Evolutionary conservation across 2,797 vertebrate species (phyloP), one percentile per base, ranked within the genome.

Genomic region (Acrossocheilus wenchowensis): DNA sequence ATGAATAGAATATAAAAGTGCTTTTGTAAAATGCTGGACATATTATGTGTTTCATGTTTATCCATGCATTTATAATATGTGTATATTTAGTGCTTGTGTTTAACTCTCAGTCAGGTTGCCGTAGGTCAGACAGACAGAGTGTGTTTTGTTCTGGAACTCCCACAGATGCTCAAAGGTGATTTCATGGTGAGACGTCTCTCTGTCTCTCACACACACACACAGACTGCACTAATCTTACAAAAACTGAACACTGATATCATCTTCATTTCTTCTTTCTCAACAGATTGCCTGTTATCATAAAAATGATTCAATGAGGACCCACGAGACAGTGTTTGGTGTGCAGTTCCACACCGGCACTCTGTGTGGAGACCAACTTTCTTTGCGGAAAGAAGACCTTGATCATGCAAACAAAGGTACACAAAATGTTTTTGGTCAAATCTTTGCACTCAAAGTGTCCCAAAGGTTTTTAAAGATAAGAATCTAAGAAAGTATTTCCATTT

Each of bases 271-370:
- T 78, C 34, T 81, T 83, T 45, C 23, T 62, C 48, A 73, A 48
- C 19, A 99, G 98, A 93, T 99, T 79, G 97, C 97, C 50, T 98
- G 97, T 91, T 99, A 98, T 48, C 94, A 97, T 87, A 97, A 96
- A 92, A 95, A 95, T 88, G 93, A 92, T 82, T 89, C 64, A 5
- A 92, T 93, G 0, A 90, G 92, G 86, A 96, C 94, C 50, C 95
- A 96, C 0, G 96, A 97, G 64, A 92, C 95, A 15, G 80, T 98
- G 89, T 98, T 98, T 93, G 95, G 96, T 17, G 93, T 98, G 86
- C 98, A 99, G 94, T 97, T 98, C 88, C 97, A 98, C 86, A 97
- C 96, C 0, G 97, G 97, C 39, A 92, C 97, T 0, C 88, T 97
- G 39, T 94, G 94, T 45, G 94, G 94, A 81, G 94, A 93, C 3